Evolutionary conservation across 2,797 vertebrate genomes (phyloP).

Genomic region (Gastrophryne carolinensis): DNA sequence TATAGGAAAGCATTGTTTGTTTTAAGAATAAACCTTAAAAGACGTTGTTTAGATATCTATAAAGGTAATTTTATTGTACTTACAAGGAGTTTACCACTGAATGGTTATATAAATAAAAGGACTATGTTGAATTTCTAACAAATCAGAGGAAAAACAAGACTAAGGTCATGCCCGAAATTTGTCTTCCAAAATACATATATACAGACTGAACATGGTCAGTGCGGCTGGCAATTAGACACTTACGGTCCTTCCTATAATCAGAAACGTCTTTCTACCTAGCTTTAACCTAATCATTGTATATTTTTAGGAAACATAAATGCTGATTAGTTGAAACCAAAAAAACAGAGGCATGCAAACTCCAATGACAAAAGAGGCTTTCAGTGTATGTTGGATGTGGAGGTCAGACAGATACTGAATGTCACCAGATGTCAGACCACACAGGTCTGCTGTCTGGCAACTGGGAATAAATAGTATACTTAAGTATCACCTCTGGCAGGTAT

Average conservation of each 20-base stretch:
- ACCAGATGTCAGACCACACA: constrained; percentile 64
- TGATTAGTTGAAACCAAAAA: constrained; percentile 60
- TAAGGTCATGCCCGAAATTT: background rate
- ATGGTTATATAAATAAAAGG: background rate
- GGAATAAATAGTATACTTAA: background rate
- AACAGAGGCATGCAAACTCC: constrained; percentile 57
- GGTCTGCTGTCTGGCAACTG: constrained; percentile 9
- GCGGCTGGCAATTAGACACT: constrained; percentile 36
- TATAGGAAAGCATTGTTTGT: background rate
- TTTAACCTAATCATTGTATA: constrained; percentile 62
- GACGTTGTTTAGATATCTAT: background rate
- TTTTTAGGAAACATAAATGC: constrained; percentile 64
- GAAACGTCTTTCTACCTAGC: constrained; percentile 54
- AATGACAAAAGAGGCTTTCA: constrained; percentile 63
- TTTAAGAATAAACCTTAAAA: background rate
- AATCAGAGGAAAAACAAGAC: background rate
- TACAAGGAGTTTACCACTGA: background rate
- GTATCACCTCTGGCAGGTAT: background rate
- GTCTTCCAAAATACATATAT: background rate
- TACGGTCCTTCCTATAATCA: constrained; percentile 55
- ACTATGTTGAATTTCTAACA: background rate
- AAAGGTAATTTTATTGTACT: background rate
- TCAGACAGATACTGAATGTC: constrained; percentile 57
- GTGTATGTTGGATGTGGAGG: constrained; percentile 56
- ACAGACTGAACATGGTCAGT: background rate